Base-by-base conservation (phyloP, 2,797 vertebrate species). In the Chelmon rostratus region DNA sequence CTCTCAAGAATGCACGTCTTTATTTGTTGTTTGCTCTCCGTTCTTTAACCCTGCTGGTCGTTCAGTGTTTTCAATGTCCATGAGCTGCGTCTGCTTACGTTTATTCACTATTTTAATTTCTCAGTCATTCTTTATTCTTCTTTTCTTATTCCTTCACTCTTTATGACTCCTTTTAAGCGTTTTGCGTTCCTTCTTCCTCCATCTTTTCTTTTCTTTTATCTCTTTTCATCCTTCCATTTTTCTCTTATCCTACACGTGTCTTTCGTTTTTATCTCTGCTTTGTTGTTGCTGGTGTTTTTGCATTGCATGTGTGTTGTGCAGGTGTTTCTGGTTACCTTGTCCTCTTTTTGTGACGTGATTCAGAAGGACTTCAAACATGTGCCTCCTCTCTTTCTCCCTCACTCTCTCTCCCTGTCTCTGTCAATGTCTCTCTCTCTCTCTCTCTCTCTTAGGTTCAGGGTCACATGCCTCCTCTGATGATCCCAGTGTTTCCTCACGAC, bases 391-490 rank as follows among this genome's bases (percentile, higher is more conserved):
- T 49, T 33, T 42, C 18, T 59, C 13, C 50, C 47, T 76, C 16
- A 54, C n/a, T 49, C 33, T 40, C 16, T 59, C 19, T 58, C 46
- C 76, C 12, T 84, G n/a, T n/a, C n/a, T n/a, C n/a, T n/a, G n/a
- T n/a, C n/a, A n/a, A n/a, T n/a, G n/a, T n/a, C n/a, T 57, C 11
- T 74, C 59, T 76, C 44, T 44, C 16, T 54, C n/a, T 49, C 35
- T 42, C 18, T 59, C 19, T 58, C 47, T 76, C 13, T 84, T 95
- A 98, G 97, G 97, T 98, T 92, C 97, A 98, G 95, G 97, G 97
- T 96, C 97, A 98, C 95, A 98, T 98, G 97, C 96, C 97, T 94
- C 97, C 97, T 80, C 96, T 98, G 93, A 98, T 98, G 97, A 98
- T 98, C 96, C 97, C 97, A 81, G 97, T 98, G 95, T 98, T 98